Conservation (phyloP, 2,113 vertebrate species). For the Spizaetus ornatus region DNA sequence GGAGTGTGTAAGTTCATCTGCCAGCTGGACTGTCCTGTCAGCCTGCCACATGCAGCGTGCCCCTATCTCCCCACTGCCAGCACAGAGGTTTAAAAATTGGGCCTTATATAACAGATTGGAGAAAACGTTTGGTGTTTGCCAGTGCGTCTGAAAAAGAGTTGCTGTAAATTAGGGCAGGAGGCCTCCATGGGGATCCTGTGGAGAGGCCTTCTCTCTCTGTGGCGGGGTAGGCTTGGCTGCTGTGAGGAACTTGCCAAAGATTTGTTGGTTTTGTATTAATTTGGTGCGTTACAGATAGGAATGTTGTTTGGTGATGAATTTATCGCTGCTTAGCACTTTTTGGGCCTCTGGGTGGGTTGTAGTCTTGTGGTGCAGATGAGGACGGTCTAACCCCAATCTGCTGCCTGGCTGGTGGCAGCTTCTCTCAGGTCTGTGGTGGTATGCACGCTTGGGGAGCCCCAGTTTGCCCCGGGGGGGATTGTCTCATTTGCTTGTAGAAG, state of each 20-base stretch:
- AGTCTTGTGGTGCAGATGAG: not conserved
- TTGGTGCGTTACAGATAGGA: not conserved
- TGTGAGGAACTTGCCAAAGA: not conserved
- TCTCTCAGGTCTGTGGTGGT: not conserved
- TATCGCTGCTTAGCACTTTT: not conserved
- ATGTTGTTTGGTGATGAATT: not conserved
- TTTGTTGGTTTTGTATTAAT: conserved; percentile 13
- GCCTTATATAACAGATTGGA: conserved; percentile 50
- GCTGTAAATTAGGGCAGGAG: conserved; percentile 60
- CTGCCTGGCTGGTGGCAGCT: not conserved
- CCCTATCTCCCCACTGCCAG: not conserved
- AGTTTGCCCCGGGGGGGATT: accelerated
- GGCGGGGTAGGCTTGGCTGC: not conserved
- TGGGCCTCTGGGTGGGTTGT: not conserved
- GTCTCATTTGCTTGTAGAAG: not conserved
- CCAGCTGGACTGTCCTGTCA: not conserved
- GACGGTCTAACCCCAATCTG: not conserved
- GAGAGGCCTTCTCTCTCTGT: not conserved
- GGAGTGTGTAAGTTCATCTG: not conserved
- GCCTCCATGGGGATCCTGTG: conserved; percentile 44
- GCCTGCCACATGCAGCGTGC: not conserved
- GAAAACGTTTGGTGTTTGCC: conserved; percentile 51
- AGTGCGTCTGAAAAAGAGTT: conserved; percentile 23
- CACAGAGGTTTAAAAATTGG: not conserved
- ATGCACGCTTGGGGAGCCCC: accelerated